Evolutionary conservation across 2,797 vertebrate genomes (phyloP).

Genomic region (Podargus strigoides): DNA sequence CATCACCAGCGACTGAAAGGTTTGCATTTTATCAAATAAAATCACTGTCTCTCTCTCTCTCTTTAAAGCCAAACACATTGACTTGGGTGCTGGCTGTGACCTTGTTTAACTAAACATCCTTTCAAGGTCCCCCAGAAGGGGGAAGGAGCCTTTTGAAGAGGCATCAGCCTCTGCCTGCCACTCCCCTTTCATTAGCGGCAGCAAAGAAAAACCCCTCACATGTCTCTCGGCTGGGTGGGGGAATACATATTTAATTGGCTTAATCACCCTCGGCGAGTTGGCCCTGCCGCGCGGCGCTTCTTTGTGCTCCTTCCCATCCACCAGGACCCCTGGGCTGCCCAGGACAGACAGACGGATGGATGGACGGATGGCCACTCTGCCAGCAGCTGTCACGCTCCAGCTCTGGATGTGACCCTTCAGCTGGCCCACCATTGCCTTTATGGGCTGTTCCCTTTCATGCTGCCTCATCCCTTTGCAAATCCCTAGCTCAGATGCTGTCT

Average conservation of each 20-base stretch:
- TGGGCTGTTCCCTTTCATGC: not conserved
- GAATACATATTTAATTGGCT: conserved; percentile 40
- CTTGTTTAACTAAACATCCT: conserved; percentile 37
- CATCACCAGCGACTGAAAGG: conserved; percentile 1
- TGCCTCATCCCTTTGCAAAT: not conserved
- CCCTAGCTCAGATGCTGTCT: not conserved
- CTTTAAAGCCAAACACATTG: not conserved
- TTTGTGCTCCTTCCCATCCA: conserved; percentile 23
- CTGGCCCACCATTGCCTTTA: not conserved
- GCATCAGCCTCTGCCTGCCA: not conserved
- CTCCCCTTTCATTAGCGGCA: conserved; percentile 3
- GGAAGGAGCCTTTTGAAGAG: not conserved
- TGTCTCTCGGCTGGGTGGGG: not conserved
- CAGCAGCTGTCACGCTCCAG: not conserved
- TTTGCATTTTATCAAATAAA: conserved; percentile 39
- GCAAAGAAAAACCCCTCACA: not conserved
- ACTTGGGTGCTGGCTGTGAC: conserved; percentile 28
- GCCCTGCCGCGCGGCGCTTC: not conserved
- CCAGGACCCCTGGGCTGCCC: not conserved
- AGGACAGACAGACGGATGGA: not conserved
- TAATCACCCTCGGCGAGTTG: not conserved
- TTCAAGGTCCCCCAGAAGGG: not conserved
- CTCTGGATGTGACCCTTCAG: not conserved
- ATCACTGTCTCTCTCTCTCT: conserved; percentile 25
- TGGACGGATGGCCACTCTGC: not conserved